These are phyloP conservation scores for Microcebus ravelobensis DNA, from an alignment of 2,113 vertebrate genomes.

Conservation along the genomic window DNA sequence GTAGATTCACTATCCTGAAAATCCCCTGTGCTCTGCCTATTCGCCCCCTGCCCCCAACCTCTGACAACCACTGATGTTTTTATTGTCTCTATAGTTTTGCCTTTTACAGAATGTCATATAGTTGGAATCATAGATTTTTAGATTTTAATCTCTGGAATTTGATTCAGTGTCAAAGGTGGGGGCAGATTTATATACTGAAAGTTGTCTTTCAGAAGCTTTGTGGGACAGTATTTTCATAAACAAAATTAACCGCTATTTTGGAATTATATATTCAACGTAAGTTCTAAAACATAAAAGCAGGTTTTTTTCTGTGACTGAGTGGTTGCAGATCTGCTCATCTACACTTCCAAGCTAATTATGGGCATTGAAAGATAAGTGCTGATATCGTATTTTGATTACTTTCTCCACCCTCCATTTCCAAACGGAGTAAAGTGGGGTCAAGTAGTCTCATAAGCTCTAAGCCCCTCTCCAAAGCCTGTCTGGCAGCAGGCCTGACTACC, in stretches of 20 bases:
- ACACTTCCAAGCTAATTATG: neutral
- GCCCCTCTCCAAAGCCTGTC: constrained; percentile 60
- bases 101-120: neutral
- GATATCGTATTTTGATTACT: neutral
- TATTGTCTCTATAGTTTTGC: neutral
- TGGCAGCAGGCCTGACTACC: constrained; percentile 69
- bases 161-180: neutral
- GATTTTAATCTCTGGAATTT: constrained; percentile 47
- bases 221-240: constrained; percentile 22
- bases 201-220: neutral
- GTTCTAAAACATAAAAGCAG: neutral
- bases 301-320: neutral
- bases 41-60: neutral
- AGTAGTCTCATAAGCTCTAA: constrained; percentile 65
- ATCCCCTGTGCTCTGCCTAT: neutral
- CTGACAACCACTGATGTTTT: neutral
- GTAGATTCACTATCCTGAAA: neutral
- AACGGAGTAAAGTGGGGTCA: constrained; percentile 69
- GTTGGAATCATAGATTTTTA: neutral
- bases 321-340: neutral
- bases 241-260: neutral
- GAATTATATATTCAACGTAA: neutral
- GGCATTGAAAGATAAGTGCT: constrained; percentile 7
- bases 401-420: constrained; percentile 18
- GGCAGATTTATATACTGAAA: neutral